Conservation (phyloP, 2,113 vertebrate species). For the Alosa alosa region DNA sequence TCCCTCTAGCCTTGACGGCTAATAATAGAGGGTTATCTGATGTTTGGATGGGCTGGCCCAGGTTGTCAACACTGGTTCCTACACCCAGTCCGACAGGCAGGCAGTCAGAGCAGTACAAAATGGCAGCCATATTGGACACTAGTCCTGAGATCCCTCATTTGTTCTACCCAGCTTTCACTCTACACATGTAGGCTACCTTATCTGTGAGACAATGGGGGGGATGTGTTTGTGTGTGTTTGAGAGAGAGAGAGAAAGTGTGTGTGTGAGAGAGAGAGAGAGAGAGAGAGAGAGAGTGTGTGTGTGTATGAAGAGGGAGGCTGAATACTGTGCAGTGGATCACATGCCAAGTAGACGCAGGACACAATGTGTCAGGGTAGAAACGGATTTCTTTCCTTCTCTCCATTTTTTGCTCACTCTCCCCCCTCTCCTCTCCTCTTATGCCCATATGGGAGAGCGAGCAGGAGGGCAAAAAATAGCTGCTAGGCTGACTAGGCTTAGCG, state of each 20-base stretch:
- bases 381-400: not conserved
- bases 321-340: not conserved
- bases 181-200: not conserved
- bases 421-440: not conserved
- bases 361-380: not conserved
- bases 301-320: not conserved
- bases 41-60: not conserved
- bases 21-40: not conserved
- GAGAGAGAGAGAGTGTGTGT: too few species aligned
- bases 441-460: not conserved
- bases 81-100: not conserved
- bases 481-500: not conserved
- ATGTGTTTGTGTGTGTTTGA: too few species aligned
- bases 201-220: not conserved
- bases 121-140: conserved; percentile 19
- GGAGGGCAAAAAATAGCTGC: not conserved
- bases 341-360: not conserved
- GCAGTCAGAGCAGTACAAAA: conserved; percentile 20
- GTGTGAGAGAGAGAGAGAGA: too few species aligned
- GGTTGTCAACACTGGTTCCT: not conserved
- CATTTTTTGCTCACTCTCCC: not conserved
- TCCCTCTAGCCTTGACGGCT: not conserved
- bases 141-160: not conserved
- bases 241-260: too few species aligned
- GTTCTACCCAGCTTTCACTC: not conserved